Base-by-base conservation (phyloP, 1,140 invertebrate species). In the Ips typographus region DNA sequence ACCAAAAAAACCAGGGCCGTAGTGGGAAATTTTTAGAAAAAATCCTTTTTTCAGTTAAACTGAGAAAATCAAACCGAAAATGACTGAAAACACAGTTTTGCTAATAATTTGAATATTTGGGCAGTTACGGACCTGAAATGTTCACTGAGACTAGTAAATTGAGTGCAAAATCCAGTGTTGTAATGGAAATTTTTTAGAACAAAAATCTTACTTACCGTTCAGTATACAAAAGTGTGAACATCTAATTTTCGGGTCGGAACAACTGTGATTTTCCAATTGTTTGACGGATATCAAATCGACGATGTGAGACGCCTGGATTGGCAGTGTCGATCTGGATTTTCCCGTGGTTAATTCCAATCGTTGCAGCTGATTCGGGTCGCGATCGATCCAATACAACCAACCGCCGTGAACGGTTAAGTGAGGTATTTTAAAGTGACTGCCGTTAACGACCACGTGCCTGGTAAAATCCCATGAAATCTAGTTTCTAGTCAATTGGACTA, bases 221-320 rank as follows among this genome's bases (percentile, higher is more conserved):
- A 74, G 72, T 74, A 88, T 83, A 79, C 92, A 89, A 74, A 94
- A 81, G 83, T 94, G 87, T 71, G 94, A 88, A 76, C 89, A 88
- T 43, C 72, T 68, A 49, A 60, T 56, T 43, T 71, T 68, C 8
- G 52, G 68, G 39, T 72, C 67, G 22, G 65, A 70, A 57, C 78
- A 80, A 39, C 73, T 70, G 64, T 80, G 75, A 63, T 76, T 78
- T 38, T 74, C 72, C 1, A 74, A 74, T 53, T 74, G 75, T 42
- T 72, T 73, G 1, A 80, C 78, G 3, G 79, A 79, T 7, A 80
- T 77, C n/a, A 80, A 57, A 68, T 80, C 79, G 1, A 77, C 70
- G 43, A 79, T 75, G 53, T 75, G 74, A 2, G 75, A 71, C 22
- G 74, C 77, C 47, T 77, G 75, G 41, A 77, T 75, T 1, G 75